Base-by-base conservation (phyloP, 1,140 invertebrate genomes). In the Spodoptera litura region DNA sequence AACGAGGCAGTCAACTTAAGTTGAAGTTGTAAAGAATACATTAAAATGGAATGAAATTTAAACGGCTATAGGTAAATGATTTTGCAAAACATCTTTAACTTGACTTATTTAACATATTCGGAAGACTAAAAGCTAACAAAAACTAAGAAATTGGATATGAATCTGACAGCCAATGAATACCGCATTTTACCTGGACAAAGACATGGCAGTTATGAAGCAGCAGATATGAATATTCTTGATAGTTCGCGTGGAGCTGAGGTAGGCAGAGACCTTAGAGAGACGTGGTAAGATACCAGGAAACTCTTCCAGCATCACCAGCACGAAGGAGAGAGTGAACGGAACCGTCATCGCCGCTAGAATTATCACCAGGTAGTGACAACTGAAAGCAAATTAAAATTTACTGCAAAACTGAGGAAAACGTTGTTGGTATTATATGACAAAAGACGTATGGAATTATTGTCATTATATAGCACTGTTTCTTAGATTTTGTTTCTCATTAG, bases 261-360 rank as follows among this genome's bases (percentile, higher is more conserved):
- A 96, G 0, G 96, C 96, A 0, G 97, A 98, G 15, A 97, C 96
- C n/a, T 95, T 95, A 64, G 96, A 96, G 1, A 98, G 90, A 56
- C 93, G 95, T 15, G 93, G 93, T 1, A 97, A 96, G 2, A 97
- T 88, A 35, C 96, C 95, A 59, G 96, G 95, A 89, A 98, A 98
- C 91, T 98, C 97, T 87, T 98, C 98, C 2, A 97, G 97, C 97
- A 98, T 98, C 10, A 98, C 97, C 12, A 98, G 88, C 9, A 97
- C 90, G 53, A 97, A 96, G 4, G 96, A 97, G 0, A 95, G 91
- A 13, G 96, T 95, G 51, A 98, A 93, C 4, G 97, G 88, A 1
- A 97, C 72, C 0, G 97, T 97, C 73, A 97, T 96, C 9, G 95
- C 89, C 0, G 95, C 79, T 12, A 98, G 87, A 52, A 95, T 95